Evolutionary conservation across 2,113 vertebrate species (phyloP).

Genomic region (Haemorhous mexicanus): DNA sequence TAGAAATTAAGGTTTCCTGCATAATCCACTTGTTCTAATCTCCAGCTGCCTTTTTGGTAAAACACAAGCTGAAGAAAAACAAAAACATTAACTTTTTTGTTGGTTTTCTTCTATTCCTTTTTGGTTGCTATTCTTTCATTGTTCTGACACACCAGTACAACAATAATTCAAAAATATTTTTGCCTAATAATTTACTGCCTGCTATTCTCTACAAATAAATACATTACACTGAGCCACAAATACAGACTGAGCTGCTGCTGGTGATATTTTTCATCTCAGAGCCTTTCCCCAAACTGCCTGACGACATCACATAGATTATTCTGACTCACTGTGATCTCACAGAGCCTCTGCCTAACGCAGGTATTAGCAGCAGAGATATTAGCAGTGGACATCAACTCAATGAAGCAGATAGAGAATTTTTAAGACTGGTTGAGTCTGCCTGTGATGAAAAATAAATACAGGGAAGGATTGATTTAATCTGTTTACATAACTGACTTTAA

Average conservation of each 20-base stretch:
- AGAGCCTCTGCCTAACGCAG: background rate
- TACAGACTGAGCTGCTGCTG: background rate
- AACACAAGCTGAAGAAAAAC: background rate
- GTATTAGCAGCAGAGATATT: background rate
- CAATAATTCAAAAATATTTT: background rate
- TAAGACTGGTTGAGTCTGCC: background rate
- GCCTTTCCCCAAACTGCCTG: background rate
- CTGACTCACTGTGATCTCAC: background rate
- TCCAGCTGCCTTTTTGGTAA: background rate
- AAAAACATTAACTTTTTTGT: background rate
- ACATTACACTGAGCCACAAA: background rate
- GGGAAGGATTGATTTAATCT: slow-evolving; percentile 9
- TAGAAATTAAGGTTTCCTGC: background rate
- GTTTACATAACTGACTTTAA: slow-evolving; percentile 30
- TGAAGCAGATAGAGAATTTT: background rate
- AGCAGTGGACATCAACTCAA: background rate
- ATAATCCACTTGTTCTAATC: background rate
- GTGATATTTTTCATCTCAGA: background rate
- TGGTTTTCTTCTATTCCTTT: background rate
- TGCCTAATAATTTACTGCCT: background rate
- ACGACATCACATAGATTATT: background rate
- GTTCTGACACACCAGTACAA: background rate
- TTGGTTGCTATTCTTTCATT: background rate
- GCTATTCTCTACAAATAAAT: background rate
- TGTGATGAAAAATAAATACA: background rate